These are phyloP conservation scores for Micronycteris hirsuta DNA, from an alignment of 2,113 vertebrate species.

Conservation along the genomic window DNA sequence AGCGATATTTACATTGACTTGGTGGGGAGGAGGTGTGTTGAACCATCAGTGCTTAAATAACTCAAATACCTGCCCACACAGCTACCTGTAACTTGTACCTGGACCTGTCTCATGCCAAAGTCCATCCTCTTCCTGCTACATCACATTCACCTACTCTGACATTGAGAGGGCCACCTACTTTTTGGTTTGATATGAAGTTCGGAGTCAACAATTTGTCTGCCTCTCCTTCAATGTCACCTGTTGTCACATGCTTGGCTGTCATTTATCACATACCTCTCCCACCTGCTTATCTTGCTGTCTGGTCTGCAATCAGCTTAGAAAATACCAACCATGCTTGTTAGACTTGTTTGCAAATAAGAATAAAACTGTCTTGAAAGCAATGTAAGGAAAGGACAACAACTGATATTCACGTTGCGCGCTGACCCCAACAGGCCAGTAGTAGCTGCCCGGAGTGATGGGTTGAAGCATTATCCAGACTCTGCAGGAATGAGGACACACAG, in stretches of 20 bases:
- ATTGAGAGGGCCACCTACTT: background rate
- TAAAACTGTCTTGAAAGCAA: background rate
- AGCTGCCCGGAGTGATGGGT: background rate
- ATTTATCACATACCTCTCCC: background rate
- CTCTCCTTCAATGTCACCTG: background rate
- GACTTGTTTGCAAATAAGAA: conserved; percentile 14
- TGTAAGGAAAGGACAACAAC: background rate
- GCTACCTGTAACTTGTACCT: background rate
- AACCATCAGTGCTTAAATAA: background rate
- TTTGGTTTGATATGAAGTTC: background rate
- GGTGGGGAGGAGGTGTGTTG: rapidly evolving
- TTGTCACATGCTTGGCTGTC: background rate
- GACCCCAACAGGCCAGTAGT: background rate
- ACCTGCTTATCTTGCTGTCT: background rate
- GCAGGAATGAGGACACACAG: background rate
- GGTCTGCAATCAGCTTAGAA: background rate
- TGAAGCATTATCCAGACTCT: background rate
- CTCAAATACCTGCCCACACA: background rate
- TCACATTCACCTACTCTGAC: background rate
- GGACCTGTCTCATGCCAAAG: background rate
- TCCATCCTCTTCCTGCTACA: background rate
- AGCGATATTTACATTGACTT: background rate
- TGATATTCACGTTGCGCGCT: background rate
- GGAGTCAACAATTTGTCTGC: background rate
- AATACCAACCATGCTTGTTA: background rate